Base-by-base conservation (phyloP, 2,888 invertebrate species). In the Stenoptilia bipunctidactyla region DNA sequence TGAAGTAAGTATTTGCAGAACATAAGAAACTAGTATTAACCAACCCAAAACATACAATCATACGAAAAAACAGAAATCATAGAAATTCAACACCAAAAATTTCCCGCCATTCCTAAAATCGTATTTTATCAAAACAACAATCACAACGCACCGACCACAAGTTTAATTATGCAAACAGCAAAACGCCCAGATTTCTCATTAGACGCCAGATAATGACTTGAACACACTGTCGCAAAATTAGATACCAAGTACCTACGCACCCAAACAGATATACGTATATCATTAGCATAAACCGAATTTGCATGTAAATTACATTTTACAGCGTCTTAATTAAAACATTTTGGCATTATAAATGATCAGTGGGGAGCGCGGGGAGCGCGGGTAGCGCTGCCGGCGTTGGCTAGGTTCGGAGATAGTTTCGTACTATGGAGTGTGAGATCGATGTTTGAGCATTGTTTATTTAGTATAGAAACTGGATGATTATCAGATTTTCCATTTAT, bases 221-320 rank as follows among this genome's bases (percentile, higher is more conserved):
- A 75, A 77, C 76, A 80, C 79, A 80, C 82, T 82, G 82, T 83
- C 80, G 80, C 82, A 77, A 82, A 83, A 83, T 83, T 82, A 83
- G 82, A 83, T 80, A 80, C 74, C 77, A 71, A 72, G 75, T 80
- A 80, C 83, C n/a, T n/a, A n/a, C n/a, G 80, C 82, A 82, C 82
- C 82, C 80, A 82, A 80, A 82, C 83, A 82, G 79, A 83, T 79
- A 83, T 80, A 82, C 80, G 79, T 72, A 73, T 70, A 70, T 75
- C 84, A 85, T 85, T 85, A 85, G 85, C 85, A 85, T 85, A 85
- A 85, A 85, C 85, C 85, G 83, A 85, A 85, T 85, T 85, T 84
- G 84, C 85, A 85, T 85, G 84, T 84, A 85, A 85, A 85, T 85
- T 85, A 85, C 85, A 80, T 85, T 85, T 85, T 85, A 85, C 84